Base-by-base conservation (phyloP, 2,888 invertebrate genomes). In the Drosophila birchii region DNA sequence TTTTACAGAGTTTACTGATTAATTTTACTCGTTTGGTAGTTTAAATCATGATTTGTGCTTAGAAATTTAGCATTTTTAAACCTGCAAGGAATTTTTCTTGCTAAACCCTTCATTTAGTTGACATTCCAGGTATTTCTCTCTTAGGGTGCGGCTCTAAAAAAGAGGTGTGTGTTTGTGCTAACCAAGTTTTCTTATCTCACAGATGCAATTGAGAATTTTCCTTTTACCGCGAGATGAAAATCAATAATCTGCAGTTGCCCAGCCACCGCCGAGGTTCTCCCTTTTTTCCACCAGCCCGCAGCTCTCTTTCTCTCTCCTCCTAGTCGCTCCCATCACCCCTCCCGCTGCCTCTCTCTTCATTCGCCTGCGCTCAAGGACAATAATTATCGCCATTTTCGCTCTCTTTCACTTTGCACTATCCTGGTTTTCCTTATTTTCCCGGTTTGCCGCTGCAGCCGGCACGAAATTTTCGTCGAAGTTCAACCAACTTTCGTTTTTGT, bases 401-500 rank as follows among this genome's bases (percentile, higher is more conserved):
- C 68, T 68, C 49, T 36, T 41, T 62, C 74, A 63, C 57, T 72
- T 70, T 77, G 81, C 79, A 78, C 79, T 86, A 74, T 80, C 74
- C 75, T 56, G 63, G 39, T 53, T 79, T 61, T 57, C 43, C 49
- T 54, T 16, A 26, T 53, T 64, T 20, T 16, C n/a, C 29, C 23
- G 8, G 23, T 23, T 45, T 4, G 44, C 11, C 49, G 34, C 56
- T 55, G 59, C 57, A 47, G 49, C 64, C 70, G 58, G 59, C 43
- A 56, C 64, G 60, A 58, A 47, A 56, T 38, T 56, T 56, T 56
- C 56, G 77, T 82, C 75, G 87, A 88, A 86, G 86, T 86, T 86
- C 86, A 88, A 78, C 81, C 82, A 86, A 86, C 86, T 86, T 86
- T 86, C 87, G 72, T 81, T 86, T 86, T 86, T 86, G 80, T 84